These are phyloP conservation scores for Agonopterix alstromeriana DNA, from an alignment of 2,888 invertebrate genomes.

Conservation along the genomic window DNA sequence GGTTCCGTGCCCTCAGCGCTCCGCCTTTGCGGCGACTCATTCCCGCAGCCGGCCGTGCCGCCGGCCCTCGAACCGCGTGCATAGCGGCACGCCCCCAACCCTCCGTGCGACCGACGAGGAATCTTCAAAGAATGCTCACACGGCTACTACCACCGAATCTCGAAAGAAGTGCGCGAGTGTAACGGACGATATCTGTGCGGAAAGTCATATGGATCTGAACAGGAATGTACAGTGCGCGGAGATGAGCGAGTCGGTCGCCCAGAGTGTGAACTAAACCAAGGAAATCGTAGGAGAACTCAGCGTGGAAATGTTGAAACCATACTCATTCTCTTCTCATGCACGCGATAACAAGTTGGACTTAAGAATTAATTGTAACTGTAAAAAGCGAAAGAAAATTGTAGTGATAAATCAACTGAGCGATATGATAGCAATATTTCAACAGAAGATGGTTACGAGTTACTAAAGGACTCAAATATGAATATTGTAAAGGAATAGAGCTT, in stretches of 20 bases:
- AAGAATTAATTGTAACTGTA: slow-evolving; percentile 1
- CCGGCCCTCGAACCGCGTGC: slow-evolving; percentile 25
- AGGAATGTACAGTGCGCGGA: slow-evolving; percentile 18
- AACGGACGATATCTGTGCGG: slow-evolving; percentile 4
- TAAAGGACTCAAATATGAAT: too few relatives aligned
- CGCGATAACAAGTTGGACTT: slow-evolving; percentile 9
- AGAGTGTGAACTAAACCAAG: not conserved
- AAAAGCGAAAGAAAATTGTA: slow-evolving; percentile 1
- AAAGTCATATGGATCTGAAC: slow-evolving; percentile 20
- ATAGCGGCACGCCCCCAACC: slow-evolving; percentile 22
- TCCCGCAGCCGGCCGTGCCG: slow-evolving; percentile 9
- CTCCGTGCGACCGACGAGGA: slow-evolving; percentile 15
- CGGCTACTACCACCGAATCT: slow-evolving; percentile 10
- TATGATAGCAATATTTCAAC: too few relatives aligned
- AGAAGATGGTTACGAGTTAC: too few relatives aligned
- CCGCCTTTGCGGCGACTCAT: slow-evolving; percentile 11
- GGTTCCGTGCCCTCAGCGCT: slow-evolving; percentile 10
- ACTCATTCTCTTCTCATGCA: slow-evolving; percentile 20
- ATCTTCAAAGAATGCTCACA: slow-evolving; percentile 7
- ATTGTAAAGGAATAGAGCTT: too few relatives aligned
- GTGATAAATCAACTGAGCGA: not conserved
- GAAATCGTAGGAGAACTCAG: not conserved
- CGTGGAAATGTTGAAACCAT: slow-evolving; percentile 10
- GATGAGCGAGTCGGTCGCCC: slow-evolving; percentile 6
- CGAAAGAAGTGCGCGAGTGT: slow-evolving; percentile 8